Conservation (phyloP, 2,888 invertebrate species). For the Encarsia formosa region DNA sequence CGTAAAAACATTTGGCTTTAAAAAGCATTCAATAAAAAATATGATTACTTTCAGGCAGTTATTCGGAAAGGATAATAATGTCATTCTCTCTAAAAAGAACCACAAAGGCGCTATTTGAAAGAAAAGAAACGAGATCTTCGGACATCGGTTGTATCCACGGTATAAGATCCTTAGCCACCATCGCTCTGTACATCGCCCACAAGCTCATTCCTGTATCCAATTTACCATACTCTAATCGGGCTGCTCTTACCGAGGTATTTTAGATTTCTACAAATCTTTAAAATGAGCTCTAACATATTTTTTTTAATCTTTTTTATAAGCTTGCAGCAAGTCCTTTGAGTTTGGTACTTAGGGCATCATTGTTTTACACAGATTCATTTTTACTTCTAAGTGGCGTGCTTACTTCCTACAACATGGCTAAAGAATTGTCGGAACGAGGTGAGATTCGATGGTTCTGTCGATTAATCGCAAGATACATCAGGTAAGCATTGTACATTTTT, state of each 20-base stretch:
- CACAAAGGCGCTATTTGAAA: constrained; percentile 56
- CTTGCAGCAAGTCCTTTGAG: constrained; percentile 59
- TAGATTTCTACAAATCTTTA: too few relatives aligned
- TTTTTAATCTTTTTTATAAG: constrained; percentile 49
- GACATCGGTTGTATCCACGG: constrained; percentile 70
- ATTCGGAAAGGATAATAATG: constrained; percentile 51
- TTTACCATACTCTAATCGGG: constrained; percentile 63
- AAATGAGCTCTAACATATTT: constrained; percentile 20
- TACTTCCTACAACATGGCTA: constrained; percentile 60
- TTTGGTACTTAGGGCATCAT: constrained; percentile 60
- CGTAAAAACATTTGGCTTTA: too few relatives aligned
- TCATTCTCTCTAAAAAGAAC: constrained; percentile 68
- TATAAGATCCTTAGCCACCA: constrained; percentile 62
- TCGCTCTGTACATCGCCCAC: constrained; percentile 63
- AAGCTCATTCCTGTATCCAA: constrained; percentile 63
- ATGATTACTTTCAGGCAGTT: constrained; percentile 36
- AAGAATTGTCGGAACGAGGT: constrained; percentile 55
- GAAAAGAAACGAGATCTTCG: constrained; percentile 45
- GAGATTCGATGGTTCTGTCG: constrained; percentile 59
- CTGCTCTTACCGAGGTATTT: constrained; percentile 60
- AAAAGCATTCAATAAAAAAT: not conserved
- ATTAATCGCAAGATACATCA: constrained; percentile 59
- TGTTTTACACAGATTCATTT: constrained; percentile 67
- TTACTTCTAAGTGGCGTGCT: constrained; percentile 65
- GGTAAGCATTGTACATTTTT: too few relatives aligned